Percentiles rank a stretch among this genome's conserved stretches.
phyloP scores from a whole-genome alignment of 2,888 invertebrate species.

The Orchesellides sinensis region DNA sequence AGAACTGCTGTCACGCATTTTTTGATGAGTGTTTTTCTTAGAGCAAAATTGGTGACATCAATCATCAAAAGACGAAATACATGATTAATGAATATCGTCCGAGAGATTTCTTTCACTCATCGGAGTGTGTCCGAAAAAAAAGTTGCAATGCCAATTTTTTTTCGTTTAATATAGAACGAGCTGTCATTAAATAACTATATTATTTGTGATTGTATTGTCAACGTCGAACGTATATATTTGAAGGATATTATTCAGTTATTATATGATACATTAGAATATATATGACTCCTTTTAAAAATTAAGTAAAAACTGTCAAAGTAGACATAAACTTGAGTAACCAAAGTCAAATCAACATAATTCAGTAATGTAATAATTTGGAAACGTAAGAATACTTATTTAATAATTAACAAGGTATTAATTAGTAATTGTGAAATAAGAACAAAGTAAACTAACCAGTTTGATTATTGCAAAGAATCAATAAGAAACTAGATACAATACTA shows the following conservation, averaged over 20 bases:
- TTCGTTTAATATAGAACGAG: background rate
- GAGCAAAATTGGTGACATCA: background rate
- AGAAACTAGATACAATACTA: background rate
- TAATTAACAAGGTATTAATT: background rate
- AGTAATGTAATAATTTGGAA: background rate
- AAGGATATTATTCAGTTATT: background rate
- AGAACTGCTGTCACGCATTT: slow-evolving; percentile 71
- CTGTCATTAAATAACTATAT: slow-evolving; percentile 1
- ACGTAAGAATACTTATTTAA: background rate
- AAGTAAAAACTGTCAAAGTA: background rate
- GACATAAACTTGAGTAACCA: background rate
- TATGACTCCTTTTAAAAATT: background rate
- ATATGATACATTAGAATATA: background rate
- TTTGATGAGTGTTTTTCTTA: background rate
- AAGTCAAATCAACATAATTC: background rate
- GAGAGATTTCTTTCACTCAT: no score
- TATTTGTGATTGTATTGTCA: slow-evolving; percentile 58
- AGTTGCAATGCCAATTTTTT: no score
- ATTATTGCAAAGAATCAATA: background rate
- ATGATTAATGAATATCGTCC: background rate
- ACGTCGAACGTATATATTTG: slow-evolving; percentile 54
- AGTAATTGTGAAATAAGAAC: background rate
- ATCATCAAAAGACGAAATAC: background rate
- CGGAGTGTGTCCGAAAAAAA: no score
- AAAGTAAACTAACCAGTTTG: background rate